Evolutionary conservation across 30 jellyfish, hydroid and myxozoan genomes (phyloP).

Genomic region (Aurelia aurita): DNA sequence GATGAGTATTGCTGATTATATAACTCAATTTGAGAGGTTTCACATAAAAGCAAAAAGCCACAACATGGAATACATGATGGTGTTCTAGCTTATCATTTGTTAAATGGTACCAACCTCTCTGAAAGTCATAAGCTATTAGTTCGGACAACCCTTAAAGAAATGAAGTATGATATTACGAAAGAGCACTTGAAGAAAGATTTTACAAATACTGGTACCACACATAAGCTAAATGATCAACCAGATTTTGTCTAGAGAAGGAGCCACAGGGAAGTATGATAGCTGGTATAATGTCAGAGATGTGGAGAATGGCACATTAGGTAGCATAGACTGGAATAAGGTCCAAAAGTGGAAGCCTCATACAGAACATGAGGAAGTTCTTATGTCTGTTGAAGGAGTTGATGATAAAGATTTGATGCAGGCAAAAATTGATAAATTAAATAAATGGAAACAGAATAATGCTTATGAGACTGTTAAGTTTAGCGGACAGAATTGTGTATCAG

Average conservation of each 20-base stretch:
- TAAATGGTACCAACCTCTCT: background rate
- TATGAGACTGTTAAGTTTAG: slow-evolving; percentile 21
- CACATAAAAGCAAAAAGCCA: no score
- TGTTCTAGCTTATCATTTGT: no score
- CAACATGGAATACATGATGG: no score
- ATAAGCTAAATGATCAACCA: background rate
- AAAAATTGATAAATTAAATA: slow-evolving; percentile 15
- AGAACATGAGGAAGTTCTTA: background rate
- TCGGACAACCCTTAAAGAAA: slow-evolving; percentile 37
- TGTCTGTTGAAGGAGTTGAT: background rate
- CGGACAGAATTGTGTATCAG: slow-evolving; percentile 13
- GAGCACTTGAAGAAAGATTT: slow-evolving; percentile 51
- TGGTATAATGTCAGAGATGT: slow-evolving; percentile 5
- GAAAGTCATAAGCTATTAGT: slow-evolving; percentile 23
- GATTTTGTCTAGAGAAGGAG: background rate
- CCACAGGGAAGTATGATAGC: slow-evolving; percentile 1
- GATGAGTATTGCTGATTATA: background rate
- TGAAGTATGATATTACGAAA: slow-evolving; percentile 33
- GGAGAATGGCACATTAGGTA: background rate
- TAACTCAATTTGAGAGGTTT: no score
- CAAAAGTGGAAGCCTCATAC: background rate
- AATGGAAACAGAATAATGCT: slow-evolving; percentile 42
- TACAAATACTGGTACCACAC: slow-evolving; percentile 21
- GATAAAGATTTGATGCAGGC: slow-evolving; percentile 21
- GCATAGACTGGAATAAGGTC: no score